These are phyloP conservation scores for Mnemiopsis leidyi DNA, from an alignment of 37 sponge, comb jelly and placozoan genomes.

Conservation along the genomic window DNA sequence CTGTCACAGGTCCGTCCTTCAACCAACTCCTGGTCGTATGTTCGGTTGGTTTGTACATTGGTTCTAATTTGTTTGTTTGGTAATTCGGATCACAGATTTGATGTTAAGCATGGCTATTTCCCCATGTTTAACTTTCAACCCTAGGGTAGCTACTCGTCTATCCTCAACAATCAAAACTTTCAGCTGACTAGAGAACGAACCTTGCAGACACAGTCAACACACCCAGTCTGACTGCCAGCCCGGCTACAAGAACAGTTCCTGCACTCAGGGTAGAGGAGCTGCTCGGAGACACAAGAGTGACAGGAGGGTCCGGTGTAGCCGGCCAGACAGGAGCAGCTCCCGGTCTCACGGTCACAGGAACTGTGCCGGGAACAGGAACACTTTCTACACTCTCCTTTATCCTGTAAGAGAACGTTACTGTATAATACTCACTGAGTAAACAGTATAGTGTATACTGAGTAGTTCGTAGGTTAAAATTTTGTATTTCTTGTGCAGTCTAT, in stretches of 20 bases:
- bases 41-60: too few species aligned
- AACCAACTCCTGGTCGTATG: not conserved
- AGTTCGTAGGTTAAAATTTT: too few species aligned
- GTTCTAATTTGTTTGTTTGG: too few species aligned
- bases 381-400: not conserved
- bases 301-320: not conserved
- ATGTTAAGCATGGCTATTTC: too few species aligned
- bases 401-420: too few species aligned
- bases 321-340: not conserved
- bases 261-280: not conserved
- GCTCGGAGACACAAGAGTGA: slow-evolving; percentile 22
- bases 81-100: too few species aligned
- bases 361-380: not conserved
- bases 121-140: too few species aligned
- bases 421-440: too few species aligned
- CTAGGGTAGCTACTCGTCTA: too few species aligned
- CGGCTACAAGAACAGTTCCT: slow-evolving; percentile 23
- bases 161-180: too few species aligned
- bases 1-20: not conserved
- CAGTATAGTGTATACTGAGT: too few species aligned
- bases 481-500: too few species aligned
- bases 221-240: not conserved
- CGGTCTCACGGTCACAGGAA: not conserved
- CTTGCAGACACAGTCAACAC: not conserved
- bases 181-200: not conserved